A percentile compares a stretch with the other conserved stretches of the same genome.
These are phyloP conservation scores for Carterocephalus palaemon DNA, from an alignment of 2,888 invertebrate species.

Conservation along the genomic window DNA sequence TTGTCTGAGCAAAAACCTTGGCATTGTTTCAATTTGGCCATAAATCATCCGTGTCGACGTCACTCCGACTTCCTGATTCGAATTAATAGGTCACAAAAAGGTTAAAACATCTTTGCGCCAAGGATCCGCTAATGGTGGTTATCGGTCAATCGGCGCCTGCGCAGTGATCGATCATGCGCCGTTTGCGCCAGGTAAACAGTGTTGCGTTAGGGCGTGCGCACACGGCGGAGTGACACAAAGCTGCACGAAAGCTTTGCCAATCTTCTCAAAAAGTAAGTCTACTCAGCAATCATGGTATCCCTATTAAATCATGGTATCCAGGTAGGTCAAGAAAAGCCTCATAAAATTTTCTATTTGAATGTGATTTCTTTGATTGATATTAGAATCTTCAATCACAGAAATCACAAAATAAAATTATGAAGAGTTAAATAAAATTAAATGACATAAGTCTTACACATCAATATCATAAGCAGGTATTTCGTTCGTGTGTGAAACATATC, in stretches of 20 bases:
- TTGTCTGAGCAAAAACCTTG: background rate
- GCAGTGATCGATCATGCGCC: slow-evolving; percentile 39
- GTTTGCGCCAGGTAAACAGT: slow-evolving; percentile 28
- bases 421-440: too few species aligned
- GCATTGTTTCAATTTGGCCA: slow-evolving; percentile 4
- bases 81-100: slow-evolving; percentile 22
- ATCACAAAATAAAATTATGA: too few species aligned
- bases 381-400: too few species aligned
- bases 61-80: slow-evolving; percentile 18
- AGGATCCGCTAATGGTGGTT: slow-evolving; percentile 23
- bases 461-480: too few species aligned
- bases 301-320: too few species aligned
- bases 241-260: background rate
- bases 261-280: background rate
- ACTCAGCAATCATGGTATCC: too few species aligned
- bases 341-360: too few species aligned
- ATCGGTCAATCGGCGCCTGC: slow-evolving; percentile 29
- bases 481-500: too few species aligned
- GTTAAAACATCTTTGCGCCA: slow-evolving; percentile 17
- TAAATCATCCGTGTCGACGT: slow-evolving; percentile 17
- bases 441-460: too few species aligned
- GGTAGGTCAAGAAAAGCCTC: too few species aligned
- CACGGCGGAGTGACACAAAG: background rate
- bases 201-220: slow-evolving; percentile 2
- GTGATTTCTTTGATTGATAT: too few species aligned